Percentiles rank a stretch among this genome's conserved stretches.
Conservation (phyloP, 2,888 invertebrate genomes). For the Diogma glabrata region DNA sequence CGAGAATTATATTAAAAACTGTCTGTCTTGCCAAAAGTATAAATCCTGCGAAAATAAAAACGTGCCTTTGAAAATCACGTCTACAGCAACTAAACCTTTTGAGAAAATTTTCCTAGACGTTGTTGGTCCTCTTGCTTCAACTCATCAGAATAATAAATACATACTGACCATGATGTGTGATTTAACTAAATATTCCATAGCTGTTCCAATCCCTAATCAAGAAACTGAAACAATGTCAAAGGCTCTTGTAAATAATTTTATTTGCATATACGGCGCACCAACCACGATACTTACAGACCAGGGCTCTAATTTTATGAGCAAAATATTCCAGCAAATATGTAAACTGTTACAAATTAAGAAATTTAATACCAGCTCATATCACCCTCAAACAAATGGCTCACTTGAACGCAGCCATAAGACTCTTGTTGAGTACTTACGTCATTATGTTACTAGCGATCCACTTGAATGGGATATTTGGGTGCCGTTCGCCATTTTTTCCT, state of each 20-base stretch:
- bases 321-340: neutral
- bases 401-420: slow-evolving; percentile 25
- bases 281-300: neutral
- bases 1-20: neutral
- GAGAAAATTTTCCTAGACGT: neutral
- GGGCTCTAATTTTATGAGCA: neutral
- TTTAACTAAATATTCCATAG: slow-evolving; percentile 12
- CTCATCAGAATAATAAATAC: slow-evolving; percentile 9
- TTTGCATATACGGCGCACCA: slow-evolving; percentile 12
- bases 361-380: slow-evolving; percentile 24
- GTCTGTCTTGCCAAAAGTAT: neutral
- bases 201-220: slow-evolving; percentile 11
- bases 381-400: slow-evolving; percentile 26
- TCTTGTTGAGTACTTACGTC: slow-evolving; percentile 24
- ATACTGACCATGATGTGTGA: slow-evolving; percentile 12
- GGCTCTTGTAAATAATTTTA: slow-evolving; percentile 15
- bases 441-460: slow-evolving; percentile 23
- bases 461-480: slow-evolving; percentile 24
- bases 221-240: slow-evolving; percentile 11
- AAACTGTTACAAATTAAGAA: slow-evolving; percentile 26
- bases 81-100: neutral
- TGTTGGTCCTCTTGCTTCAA: slow-evolving; percentile 7
- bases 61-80: neutral
- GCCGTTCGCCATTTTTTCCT: slow-evolving; percentile 24
- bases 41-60: neutral